phyloP scores from a whole-genome alignment of 2,797 vertebrate genomes.

The Arctocebus calabarensis region DNA sequence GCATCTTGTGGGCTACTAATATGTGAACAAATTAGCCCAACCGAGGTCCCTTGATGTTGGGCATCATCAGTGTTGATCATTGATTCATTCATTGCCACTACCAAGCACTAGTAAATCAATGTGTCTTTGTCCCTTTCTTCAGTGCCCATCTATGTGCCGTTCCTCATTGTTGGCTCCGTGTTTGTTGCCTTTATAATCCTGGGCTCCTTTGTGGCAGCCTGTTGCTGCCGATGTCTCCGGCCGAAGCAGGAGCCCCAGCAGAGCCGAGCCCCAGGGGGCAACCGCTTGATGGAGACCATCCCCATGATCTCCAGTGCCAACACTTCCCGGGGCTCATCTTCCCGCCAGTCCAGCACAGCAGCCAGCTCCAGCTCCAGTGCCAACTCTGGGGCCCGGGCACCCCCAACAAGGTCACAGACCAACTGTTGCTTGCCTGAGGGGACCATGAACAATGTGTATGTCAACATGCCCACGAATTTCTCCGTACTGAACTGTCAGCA shows the following conservation, averaged over 20 bases:
- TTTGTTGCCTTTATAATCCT: slow-evolving; percentile 98
- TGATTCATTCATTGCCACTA: accelerated
- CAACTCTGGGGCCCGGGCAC: slow-evolving; percentile 90
- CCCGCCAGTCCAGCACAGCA: slow-evolving; percentile 97
- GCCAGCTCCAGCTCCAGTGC: slow-evolving; percentile 98
- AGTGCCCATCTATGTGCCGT: slow-evolving; percentile 99
- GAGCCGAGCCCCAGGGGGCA: slow-evolving; percentile 89
- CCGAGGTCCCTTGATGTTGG: accelerated
- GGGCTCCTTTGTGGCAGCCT: slow-evolving; percentile 96
- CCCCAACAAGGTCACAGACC: slow-evolving; percentile 94
- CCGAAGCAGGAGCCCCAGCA: slow-evolving; percentile 97
- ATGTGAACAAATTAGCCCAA: accelerated
- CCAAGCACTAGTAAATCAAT: not conserved
- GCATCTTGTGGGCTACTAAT: accelerated
- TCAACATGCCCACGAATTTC: slow-evolving; percentile 99
- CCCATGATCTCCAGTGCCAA: slow-evolving; percentile 97
- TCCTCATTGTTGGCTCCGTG: slow-evolving; percentile 98
- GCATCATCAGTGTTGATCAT: accelerated
- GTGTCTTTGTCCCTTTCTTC: slow-evolving; percentile 71
- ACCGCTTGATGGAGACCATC: slow-evolving; percentile 95
- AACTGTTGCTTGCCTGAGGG: slow-evolving; percentile 96
- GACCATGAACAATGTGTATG: slow-evolving; percentile 94
- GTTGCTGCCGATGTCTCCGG: slow-evolving; percentile 97
- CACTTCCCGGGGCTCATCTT: slow-evolving; percentile 96
- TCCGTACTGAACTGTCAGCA: slow-evolving; percentile 99